Base-by-base conservation (phyloP, 1,140 invertebrate species). In the Drosophila ficusphila region DNA sequence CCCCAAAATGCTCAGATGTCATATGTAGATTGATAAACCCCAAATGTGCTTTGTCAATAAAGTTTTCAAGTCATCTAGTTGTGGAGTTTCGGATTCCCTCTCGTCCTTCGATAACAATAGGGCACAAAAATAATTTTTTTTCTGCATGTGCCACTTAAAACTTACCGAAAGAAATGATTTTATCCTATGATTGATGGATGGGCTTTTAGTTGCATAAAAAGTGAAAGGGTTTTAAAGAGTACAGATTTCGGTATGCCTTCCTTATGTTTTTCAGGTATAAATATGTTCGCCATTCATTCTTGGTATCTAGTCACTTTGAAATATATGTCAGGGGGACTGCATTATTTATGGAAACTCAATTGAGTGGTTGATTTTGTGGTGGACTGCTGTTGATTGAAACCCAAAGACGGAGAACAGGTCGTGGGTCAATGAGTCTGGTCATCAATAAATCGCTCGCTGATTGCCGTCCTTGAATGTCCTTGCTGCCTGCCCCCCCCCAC, bases 371-470 rank as follows among this genome's bases (percentile, higher is more conserved):
- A 61, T 77, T 60, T 62, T 81, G 82, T 54, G 81, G 72, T 76
- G 57, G 38, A 38, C 47, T 56, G 29, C 44, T 60, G 75, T 46
- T 85, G 81, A 85, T 85, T 85, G 67, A 85, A 74, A 86, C 68
- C 76, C 38, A 41, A 19, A 54, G 29, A 38, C 39, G 31, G 12
- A 33, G 38, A 25, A 27, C 53, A 33, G 54, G 29, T 38, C 60
- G 47, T 23, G 39, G 42, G 60, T 61, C 60, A 64, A 47, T 36
- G 39, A 23, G 18, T 41, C 21, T 60, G 52, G 18, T 33, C 71
- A 68, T 79, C 71, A 76, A 86, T 85, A 88, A 85, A 85, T 77
- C 44, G 82, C 34, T 33, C 42, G 52, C 61, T 65, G 62, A 81
- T 86, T 86, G 77, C 58, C 58, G 46, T 36, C 48, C 53, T 77